Conservation (phyloP, 1,140 invertebrate genomes). For the Zaprionus davidi region DNA sequence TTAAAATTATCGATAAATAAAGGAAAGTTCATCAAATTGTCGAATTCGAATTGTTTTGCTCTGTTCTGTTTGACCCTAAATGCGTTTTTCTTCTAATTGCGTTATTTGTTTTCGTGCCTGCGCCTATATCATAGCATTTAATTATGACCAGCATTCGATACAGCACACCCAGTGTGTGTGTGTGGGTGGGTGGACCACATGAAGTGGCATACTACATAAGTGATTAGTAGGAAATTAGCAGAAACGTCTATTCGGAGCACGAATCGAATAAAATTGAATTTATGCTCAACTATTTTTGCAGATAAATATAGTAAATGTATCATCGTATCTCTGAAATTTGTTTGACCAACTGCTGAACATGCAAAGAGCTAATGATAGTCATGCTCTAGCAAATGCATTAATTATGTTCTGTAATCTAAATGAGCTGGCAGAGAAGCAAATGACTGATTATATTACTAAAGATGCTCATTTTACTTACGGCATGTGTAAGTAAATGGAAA, state of each 20-base stretch:
- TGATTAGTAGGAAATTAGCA: conserved; percentile 54
- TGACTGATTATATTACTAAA: not conserved
- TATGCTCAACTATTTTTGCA: not conserved
- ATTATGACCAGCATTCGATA: conserved; percentile 46
- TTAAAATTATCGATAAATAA: conserved; percentile 63
- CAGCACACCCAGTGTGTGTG: conserved; percentile 17
- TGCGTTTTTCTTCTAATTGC: conserved; percentile 5
- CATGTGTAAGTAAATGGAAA: not conserved
- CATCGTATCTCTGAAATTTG: not conserved
- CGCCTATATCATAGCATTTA: conserved; percentile 40
- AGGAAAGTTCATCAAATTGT: conserved; percentile 43
- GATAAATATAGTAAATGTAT: conserved; percentile 13
- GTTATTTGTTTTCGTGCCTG: conserved; percentile 21
- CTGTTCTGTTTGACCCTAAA: conserved; percentile 3
- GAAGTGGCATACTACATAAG: conserved; percentile 16
- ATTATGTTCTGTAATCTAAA: not conserved
- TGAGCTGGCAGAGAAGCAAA: not conserved
- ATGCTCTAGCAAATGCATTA: not conserved
- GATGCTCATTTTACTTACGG: not conserved
- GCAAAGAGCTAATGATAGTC: not conserved
- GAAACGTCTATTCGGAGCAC: conserved; percentile 8
- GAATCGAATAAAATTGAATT: conserved; percentile 13
- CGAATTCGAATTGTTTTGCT: conserved; percentile 14
- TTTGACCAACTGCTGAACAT: not conserved
- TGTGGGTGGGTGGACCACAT: not conserved